Evolutionary conservation across 1,140 invertebrate species (phyloP).

Genomic region (Nasonia vitripennis): DNA sequence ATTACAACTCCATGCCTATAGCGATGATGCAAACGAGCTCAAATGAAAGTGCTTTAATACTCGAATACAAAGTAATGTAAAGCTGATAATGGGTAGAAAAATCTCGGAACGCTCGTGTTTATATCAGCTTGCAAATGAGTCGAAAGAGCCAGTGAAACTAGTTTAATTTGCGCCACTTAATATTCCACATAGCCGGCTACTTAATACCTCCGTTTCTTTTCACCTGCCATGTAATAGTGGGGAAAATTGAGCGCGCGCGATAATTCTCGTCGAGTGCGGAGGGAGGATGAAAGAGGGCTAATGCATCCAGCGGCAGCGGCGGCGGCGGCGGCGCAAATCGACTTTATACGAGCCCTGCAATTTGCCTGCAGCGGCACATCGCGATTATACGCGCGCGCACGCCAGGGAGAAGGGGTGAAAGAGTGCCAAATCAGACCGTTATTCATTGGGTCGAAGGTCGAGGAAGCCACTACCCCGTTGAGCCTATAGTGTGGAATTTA

Average conservation of each 20-base stretch:
- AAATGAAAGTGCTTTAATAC: not conserved
- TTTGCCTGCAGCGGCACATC: not conserved
- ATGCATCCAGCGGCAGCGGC: not conserved
- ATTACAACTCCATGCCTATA: not conserved
- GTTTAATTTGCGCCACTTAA: not conserved
- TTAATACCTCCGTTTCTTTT: not conserved
- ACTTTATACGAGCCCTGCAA: slow-evolving; percentile 11
- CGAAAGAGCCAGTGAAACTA: too few species aligned
- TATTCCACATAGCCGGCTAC: not conserved
- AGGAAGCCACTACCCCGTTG: not conserved
- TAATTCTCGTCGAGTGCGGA: not conserved
- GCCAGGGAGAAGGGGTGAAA: not conserved
- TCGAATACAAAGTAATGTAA: not conserved
- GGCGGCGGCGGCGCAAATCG: not conserved
- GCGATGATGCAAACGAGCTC: not conserved
- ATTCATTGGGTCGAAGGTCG: not conserved
- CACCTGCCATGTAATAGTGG: not conserved
- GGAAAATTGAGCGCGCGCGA: slow-evolving; percentile 26
- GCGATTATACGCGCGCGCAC: not conserved
- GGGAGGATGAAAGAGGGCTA: not conserved
- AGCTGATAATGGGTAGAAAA: not conserved
- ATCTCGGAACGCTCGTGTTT: too few species aligned
- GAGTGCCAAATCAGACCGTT: not conserved
- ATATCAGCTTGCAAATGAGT: too few species aligned
- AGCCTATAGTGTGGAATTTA: not conserved